phyloP scores from a whole-genome alignment of 2,888 invertebrate species.

The Cerastoderma edule region DNA sequence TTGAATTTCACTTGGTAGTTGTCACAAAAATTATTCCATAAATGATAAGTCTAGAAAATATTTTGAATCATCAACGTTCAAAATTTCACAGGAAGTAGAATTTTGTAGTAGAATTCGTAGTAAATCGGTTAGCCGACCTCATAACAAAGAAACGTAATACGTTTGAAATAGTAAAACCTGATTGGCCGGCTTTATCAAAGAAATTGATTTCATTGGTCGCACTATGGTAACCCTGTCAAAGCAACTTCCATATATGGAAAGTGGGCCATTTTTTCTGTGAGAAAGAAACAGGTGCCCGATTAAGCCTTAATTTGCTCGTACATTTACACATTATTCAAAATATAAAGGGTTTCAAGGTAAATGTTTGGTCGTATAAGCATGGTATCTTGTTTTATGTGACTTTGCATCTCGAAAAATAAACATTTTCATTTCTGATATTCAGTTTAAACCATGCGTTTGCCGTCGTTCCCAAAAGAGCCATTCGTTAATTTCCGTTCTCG shows the following conservation, averaged over 20 bases:
- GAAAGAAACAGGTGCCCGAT: constrained; percentile 56
- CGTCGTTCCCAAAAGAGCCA: no score
- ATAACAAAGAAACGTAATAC: constrained; percentile 74
- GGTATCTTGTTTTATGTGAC: neutral
- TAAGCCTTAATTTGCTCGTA: neutral
- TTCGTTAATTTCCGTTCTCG: constrained; percentile 12
- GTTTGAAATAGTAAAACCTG: constrained; percentile 69
- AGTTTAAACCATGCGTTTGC: no score
- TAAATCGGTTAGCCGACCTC: constrained; percentile 69
- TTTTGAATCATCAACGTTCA: constrained; percentile 49
- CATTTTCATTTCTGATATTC: neutral
- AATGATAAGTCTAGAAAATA: constrained; percentile 39
- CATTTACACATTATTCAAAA: neutral
- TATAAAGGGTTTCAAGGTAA: neutral
- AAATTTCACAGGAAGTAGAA: constrained; percentile 68
- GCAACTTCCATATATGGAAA: constrained; percentile 69
- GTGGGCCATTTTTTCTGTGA: constrained; percentile 58
- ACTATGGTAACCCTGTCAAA: constrained; percentile 64
- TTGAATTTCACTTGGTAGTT: constrained; percentile 2
- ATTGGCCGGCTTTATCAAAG: constrained; percentile 68
- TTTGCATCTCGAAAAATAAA: neutral
- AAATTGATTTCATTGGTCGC: constrained; percentile 61
- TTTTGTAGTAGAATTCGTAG: constrained; percentile 63
- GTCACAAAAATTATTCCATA: constrained; percentile 10
- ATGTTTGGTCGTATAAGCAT: neutral